Evolutionary conservation across 1,140 invertebrate species (phyloP).

Genomic region (Lithobius niger): DNA sequence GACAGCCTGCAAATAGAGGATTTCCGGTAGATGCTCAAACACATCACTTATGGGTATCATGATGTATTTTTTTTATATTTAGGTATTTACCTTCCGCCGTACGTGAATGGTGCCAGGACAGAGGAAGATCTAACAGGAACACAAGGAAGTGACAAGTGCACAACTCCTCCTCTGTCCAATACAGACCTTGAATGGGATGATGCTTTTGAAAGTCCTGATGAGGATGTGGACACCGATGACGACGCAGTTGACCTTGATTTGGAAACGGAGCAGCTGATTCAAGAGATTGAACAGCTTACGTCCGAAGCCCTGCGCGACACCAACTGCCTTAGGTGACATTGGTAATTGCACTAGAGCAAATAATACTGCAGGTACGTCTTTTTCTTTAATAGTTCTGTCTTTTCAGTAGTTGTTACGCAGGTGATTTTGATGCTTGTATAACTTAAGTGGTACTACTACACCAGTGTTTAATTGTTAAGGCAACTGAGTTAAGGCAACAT

Average conservation of each 20-base stretch:
- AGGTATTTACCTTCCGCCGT: background rate
- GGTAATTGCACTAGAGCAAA: too few species aligned
- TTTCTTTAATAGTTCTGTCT: too few species aligned
- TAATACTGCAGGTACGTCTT: too few species aligned
- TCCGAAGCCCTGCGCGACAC: slow-evolving; percentile 11
- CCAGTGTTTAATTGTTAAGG: too few species aligned
- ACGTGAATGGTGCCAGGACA: background rate
- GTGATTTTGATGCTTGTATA: too few species aligned
- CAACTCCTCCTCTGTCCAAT: slow-evolving; percentile 8
- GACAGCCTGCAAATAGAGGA: too few species aligned
- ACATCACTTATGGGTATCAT: background rate
- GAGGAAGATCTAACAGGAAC: background rate
- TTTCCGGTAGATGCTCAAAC: background rate
- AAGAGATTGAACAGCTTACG: slow-evolving; percentile 14
- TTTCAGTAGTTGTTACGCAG: too few species aligned
- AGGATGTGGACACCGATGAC: slow-evolving; percentile 5
- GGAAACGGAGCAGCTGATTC: slow-evolving; percentile 14
- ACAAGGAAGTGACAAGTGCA: background rate
- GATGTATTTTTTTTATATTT: background rate
- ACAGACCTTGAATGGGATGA: slow-evolving; percentile 12
- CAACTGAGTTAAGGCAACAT: too few species aligned
- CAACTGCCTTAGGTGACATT: too few species aligned
- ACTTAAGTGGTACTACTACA: too few species aligned
- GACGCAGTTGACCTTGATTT: slow-evolving; percentile 3
- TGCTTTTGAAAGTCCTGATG: slow-evolving; percentile 3